Base-by-base conservation (phyloP, 2,797 vertebrate species). In the Acipenser ruthenus region DNA sequence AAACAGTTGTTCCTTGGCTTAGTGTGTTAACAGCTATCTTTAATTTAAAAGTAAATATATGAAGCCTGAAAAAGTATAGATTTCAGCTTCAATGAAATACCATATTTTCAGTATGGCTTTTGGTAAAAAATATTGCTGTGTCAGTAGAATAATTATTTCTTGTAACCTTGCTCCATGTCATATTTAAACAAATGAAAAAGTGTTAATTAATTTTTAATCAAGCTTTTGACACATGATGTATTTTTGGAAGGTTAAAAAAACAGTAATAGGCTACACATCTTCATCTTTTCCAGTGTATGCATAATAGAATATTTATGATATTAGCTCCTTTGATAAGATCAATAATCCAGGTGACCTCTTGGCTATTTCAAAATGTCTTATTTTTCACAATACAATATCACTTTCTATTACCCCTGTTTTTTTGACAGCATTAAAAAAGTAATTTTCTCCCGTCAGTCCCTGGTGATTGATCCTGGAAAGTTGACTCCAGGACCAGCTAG, bases 341-440 rank as follows among this genome's bases (percentile, higher is more conserved):
- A 65, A 71, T 71, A 66, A 71, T 50, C n/a, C 10, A 63, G 47
- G 48, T 68, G 70, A 67, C 70, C 66, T 64, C 65, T 71, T 23
- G 60, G 51, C 70, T 64, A 68, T 71, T 67, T 71, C 63, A 50
- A 68, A 50, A 50, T 56, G 53, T 37, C 60, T 51, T 62, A 71
- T 71, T 71, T 67, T 65, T 71, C 70, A 68, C 59, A 48, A 62
- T 65, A 63, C 68, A 71, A 71, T 67, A 68, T 71, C 66, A 68
- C 65, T 71, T 71, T 71, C 66, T 64, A 71, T 68, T 68, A 71
- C 23, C 47, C 66, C 70, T 65, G 62, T 68, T 68, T 37, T 37
- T 71, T 71, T 68, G 64, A 68, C 52, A 10, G 51, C 70, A 71
- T 71, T 71, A 68, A 68, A 71, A 71, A 68, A 71, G 63, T 71